Conservation (phyloP, 2,797 vertebrate species). For the Champsocephalus esox region DNA sequence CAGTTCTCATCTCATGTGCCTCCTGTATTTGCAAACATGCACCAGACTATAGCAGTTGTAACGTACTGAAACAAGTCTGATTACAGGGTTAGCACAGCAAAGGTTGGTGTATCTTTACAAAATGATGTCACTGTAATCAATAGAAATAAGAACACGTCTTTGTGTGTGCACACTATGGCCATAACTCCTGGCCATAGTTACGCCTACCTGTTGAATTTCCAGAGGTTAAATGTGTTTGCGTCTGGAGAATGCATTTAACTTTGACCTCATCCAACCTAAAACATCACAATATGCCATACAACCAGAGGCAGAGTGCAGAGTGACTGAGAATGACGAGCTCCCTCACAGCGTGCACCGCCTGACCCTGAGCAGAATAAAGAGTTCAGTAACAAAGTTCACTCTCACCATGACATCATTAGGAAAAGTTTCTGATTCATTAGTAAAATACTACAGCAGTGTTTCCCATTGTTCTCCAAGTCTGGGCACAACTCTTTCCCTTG, state of each 20-base stretch:
- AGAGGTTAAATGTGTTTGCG: neutral
- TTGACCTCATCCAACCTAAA: slow-evolving; percentile 4
- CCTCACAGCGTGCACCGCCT: neutral
- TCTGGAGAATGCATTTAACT: neutral
- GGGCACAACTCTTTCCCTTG: slow-evolving; percentile 27
- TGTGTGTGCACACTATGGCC: neutral
- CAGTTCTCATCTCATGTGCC: neutral
- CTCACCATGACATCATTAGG: slow-evolving; percentile 59
- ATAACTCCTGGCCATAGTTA: neutral
- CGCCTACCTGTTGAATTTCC: neutral
- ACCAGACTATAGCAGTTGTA: neutral
- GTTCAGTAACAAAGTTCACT: slow-evolving; percentile 39
- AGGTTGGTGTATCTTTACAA: neutral
- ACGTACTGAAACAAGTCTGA: neutral
- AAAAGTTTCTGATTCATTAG: slow-evolving; percentile 55
- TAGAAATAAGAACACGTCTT: no score
- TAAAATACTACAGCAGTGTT: slow-evolving; percentile 43
- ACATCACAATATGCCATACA: slow-evolving; percentile 31
- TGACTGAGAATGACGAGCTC: slow-evolving; percentile 28
- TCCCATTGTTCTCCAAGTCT: slow-evolving; percentile 52
- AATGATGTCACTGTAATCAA: no score
- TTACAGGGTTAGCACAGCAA: neutral
- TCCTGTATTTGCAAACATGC: neutral
- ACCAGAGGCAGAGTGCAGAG: slow-evolving; percentile 32
- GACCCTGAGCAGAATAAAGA: slow-evolving; percentile 39